Evolutionary conservation across 64 coral and sea anemone species (phyloP).

Genomic region (Anthopleura sola): DNA sequence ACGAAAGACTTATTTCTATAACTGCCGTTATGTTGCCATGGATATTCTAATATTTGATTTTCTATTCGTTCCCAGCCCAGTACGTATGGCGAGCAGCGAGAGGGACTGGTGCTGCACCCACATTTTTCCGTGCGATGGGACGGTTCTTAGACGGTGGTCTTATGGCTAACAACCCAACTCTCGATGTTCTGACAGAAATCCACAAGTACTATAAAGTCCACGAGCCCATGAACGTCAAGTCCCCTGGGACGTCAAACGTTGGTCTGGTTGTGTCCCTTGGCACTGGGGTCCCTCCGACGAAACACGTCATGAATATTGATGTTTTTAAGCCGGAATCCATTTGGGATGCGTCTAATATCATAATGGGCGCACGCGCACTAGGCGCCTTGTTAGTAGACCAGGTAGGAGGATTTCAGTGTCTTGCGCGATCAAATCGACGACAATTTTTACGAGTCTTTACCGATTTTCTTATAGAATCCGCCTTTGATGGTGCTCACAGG

Average conservation of each 20-base stretch:
- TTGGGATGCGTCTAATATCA: constrained; percentile 80
- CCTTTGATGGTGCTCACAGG: no score
- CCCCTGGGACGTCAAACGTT: constrained; percentile 31
- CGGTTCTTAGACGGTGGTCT: constrained; percentile 92
- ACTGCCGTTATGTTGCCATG: neutral
- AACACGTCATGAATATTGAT: constrained; percentile 71
- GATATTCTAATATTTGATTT: no score
- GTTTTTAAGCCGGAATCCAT: constrained; percentile 91
- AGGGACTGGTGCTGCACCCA: constrained; percentile 90
- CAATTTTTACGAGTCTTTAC: no score
- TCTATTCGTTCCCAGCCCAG: constrained; percentile 49
- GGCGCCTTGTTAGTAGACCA: constrained; percentile 88
- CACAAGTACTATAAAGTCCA: constrained; percentile 76
- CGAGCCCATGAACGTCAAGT: constrained; percentile 22
- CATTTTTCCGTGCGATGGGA: constrained; percentile 98
- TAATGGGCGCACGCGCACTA: constrained; percentile 87
- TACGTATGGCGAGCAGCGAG: constrained; percentile 87
- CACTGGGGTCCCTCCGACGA: constrained; percentile 82
- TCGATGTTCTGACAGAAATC: constrained; percentile 81
- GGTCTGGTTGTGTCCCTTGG: constrained; percentile 93
- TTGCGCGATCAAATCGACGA: neutral
- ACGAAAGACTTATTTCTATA: neutral
- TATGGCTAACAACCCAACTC: constrained; percentile 95
- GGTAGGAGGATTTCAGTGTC: constrained; percentile 47
- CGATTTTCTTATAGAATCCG: no score